Conservation (phyloP, 2,888 invertebrate species). For the Halictus quadricinctus region DNA sequence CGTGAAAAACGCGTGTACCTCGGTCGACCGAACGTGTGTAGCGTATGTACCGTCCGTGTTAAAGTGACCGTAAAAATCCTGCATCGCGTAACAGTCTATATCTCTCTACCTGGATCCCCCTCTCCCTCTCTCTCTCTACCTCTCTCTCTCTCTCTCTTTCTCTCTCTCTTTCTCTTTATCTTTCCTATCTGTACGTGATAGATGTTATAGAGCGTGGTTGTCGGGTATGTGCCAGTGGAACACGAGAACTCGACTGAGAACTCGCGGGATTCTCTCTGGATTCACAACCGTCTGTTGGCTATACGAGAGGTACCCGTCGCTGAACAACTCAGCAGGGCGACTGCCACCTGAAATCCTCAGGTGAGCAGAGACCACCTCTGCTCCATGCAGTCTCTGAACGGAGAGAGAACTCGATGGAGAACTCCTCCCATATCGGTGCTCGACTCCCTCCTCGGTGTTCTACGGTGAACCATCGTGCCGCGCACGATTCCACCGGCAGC, state of each 20-base stretch:
- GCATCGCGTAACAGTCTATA: slow-evolving; percentile 25
- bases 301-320: slow-evolving; percentile 68
- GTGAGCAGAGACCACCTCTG: slow-evolving; percentile 75
- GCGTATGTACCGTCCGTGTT: slow-evolving; percentile 7
- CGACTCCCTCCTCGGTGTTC: slow-evolving; percentile 52
- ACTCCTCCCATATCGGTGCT: slow-evolving; percentile 72
- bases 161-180: background rate
- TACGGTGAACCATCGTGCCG: slow-evolving; percentile 25
- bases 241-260: slow-evolving; percentile 58
- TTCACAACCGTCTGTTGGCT: slow-evolving; percentile 37
- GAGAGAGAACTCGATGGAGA: slow-evolving; percentile 66
- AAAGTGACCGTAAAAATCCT: slow-evolving; percentile 36
- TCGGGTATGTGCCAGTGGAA: slow-evolving; percentile 2
- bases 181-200: background rate
- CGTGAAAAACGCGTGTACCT: slow-evolving; percentile 39
- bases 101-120: background rate
- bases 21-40: background rate
- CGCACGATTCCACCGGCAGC: slow-evolving; percentile 28
- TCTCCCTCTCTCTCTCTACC: background rate
- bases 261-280: slow-evolving; percentile 57
- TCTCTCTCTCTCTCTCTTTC: no score
- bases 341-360: slow-evolving; percentile 77
- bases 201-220: background rate
- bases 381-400: slow-evolving; percentile 69
- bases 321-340: slow-evolving; percentile 76